Base-by-base conservation (phyloP, 2,113 vertebrate genomes). In the Willisornis vidua region DNA sequence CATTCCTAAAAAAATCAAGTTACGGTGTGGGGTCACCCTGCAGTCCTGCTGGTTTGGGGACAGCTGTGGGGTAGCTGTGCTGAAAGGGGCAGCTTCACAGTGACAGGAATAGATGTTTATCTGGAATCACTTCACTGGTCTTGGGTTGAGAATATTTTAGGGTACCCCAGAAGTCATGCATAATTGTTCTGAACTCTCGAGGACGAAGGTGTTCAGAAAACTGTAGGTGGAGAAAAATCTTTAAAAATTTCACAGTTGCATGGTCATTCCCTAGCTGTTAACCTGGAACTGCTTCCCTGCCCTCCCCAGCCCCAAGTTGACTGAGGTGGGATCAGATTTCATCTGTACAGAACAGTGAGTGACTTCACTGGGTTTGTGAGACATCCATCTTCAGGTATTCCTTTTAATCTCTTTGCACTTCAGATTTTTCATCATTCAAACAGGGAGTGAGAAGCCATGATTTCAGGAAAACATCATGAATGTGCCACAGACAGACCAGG, bases 1-100 rank as follows among this genome's bases (percentile, higher is more conserved):
- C 7, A 10, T 61, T 80, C 54, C 63, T 70, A 86, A 39, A 79
- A 49, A 33, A 55, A 68, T 26, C 35, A 31, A 25, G 11, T 48
- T 66, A 33, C 0, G 1, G 45, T 20, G 9, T 0, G 2, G 23
- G 22, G 28, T 17, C 48, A 73, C n/a, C 7, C 12, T 74, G 59
- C 9, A 26, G 19, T 66, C 78, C 74, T 75, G 66, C 43, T 81
- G 48, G 23, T 87, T 48, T n/a, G 25, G 57, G 55, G 66, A 45
- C 51, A 85, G 61, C 51, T 45, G 18, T 35, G 29, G 23, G 19
- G 39, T 39, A 43, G 58, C 5, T 1, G 1, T 63, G 58, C 39
- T 76, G 55, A 41, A 88, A 68, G 55, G 31, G 62, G 33, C 9
- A 6, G 10, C 54, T 54, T 73, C 52, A 62, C 3, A 19, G 37